Percentiles rank a stretch among this genome's conserved stretches.
Conservation (phyloP, 1,140 invertebrate genomes). For the Brachionus plicatilis region DNA sequence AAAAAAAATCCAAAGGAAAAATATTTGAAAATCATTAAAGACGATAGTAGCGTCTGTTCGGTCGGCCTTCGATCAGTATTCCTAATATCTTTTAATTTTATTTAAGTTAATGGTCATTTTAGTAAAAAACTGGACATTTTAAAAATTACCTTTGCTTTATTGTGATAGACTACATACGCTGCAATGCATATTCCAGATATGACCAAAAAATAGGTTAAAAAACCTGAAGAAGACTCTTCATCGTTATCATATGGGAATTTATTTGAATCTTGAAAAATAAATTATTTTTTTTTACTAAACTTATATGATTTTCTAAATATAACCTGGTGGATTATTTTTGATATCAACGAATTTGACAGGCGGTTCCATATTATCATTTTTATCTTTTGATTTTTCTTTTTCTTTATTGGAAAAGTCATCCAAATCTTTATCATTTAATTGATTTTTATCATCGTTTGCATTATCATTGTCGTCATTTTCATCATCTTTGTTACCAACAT, state of each 20-base stretch:
- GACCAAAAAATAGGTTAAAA: constrained; percentile 31
- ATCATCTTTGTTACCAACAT: background rate
- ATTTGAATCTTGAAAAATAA: background rate
- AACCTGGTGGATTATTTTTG: background rate
- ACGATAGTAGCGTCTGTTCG: background rate
- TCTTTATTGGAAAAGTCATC: background rate
- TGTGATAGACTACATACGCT: constrained; percentile 1
- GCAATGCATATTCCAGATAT: background rate
- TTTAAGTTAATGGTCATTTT: background rate
- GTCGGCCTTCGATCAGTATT: constrained; percentile 10
- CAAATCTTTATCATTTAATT: background rate
- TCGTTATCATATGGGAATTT: constrained; percentile 8
- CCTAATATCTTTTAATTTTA: constrained; percentile 18
- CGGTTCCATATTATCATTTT: background rate
- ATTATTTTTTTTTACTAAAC: background rate
- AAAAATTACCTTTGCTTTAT: constrained; percentile 24
- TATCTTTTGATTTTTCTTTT: background rate
- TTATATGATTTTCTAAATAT: background rate
- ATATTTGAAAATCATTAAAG: background rate
- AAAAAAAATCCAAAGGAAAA: background rate
- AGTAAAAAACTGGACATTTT: background rate
- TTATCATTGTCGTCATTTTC: background rate
- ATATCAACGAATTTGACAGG: background rate
- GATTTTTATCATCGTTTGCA: background rate
- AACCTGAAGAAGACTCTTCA: constrained; percentile 3